Conservation (phyloP, 2,888 invertebrate genomes). For the Epinotia brunnichana region DNA sequence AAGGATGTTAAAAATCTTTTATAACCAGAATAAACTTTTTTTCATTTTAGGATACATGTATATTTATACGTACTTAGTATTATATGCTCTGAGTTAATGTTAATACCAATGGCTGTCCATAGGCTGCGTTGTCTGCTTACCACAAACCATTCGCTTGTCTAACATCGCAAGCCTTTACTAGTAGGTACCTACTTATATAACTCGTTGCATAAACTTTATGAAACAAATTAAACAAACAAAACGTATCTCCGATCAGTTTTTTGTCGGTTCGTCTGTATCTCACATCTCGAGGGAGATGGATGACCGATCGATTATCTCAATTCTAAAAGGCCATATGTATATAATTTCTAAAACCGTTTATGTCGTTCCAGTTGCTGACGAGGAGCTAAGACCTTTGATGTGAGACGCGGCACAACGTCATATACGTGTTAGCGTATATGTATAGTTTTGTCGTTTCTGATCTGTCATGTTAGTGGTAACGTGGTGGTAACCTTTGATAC, state of each 20-base stretch:
- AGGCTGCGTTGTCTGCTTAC: no score
- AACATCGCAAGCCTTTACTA: no score
- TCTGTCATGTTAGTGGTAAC: constrained; percentile 4
- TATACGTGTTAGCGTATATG: not conserved
- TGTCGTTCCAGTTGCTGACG: not conserved
- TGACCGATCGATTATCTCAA: constrained; percentile 13
- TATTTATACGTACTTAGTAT: no score
- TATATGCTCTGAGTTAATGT: no score
- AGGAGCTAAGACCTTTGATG: not conserved
- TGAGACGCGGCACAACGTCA: not conserved
- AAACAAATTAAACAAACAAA: constrained; percentile 40
- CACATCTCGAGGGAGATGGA: constrained; percentile 40
- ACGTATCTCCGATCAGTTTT: constrained; percentile 42
- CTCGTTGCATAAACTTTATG: constrained; percentile 21
- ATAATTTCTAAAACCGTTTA: not conserved
- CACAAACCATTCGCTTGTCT: no score
- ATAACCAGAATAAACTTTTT: no score
- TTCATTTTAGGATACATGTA: no score
- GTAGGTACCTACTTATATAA: no score
- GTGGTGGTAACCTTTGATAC: constrained; percentile 26
- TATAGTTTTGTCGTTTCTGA: constrained; percentile 7
- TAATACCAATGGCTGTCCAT: no score
- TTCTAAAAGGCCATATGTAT: constrained; percentile 5
- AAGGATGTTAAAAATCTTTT: no score
- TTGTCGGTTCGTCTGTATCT: constrained; percentile 37